phyloP scores from a whole-genome alignment of 1,140 invertebrate genomes.

The Bicyclus anynana region DNA sequence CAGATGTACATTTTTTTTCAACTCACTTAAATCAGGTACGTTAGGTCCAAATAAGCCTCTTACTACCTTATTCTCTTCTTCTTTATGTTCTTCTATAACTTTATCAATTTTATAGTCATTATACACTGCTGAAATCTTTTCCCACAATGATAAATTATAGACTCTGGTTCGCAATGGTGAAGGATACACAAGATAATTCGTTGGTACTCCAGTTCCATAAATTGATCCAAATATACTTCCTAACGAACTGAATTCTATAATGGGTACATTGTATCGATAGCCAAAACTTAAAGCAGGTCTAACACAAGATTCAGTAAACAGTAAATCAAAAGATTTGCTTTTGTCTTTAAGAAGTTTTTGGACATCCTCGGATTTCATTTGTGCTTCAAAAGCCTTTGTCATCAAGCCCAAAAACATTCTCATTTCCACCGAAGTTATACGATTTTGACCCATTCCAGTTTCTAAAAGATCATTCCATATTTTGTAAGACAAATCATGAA shows the following conservation, averaged over 20 bases:
- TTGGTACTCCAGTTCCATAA: constrained; percentile 18
- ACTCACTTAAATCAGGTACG: constrained; percentile 40
- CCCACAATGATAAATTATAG: constrained; percentile 23
- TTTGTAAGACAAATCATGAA: constrained; percentile 37
- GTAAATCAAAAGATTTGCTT: constrained; percentile 41
- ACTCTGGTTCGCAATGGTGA: constrained; percentile 13
- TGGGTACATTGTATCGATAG: constrained; percentile 38
- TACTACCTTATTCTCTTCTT: constrained; percentile 20
- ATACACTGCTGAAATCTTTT: constrained; percentile 26
- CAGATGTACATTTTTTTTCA: constrained; percentile 67
- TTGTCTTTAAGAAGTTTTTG: constrained; percentile 35
- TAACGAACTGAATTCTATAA: constrained; percentile 53
- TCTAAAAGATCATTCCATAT: constrained; percentile 8
- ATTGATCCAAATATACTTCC: constrained; percentile 9
- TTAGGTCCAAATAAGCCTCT: constrained; percentile 28
- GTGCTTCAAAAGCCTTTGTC: constrained; percentile 20
- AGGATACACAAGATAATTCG: constrained; percentile 26
- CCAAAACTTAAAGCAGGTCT: constrained; percentile 20
- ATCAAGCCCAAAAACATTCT: neutral
- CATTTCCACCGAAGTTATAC: neutral
- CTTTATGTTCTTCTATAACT: neutral
- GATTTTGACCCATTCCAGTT: neutral
- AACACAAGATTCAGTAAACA: constrained; percentile 41
- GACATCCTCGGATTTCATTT: constrained; percentile 34
- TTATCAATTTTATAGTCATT: constrained; percentile 17